These are phyloP conservation scores for Glareola pratincola DNA, from an alignment of 2,113 vertebrate genomes.

Conservation along the genomic window DNA sequence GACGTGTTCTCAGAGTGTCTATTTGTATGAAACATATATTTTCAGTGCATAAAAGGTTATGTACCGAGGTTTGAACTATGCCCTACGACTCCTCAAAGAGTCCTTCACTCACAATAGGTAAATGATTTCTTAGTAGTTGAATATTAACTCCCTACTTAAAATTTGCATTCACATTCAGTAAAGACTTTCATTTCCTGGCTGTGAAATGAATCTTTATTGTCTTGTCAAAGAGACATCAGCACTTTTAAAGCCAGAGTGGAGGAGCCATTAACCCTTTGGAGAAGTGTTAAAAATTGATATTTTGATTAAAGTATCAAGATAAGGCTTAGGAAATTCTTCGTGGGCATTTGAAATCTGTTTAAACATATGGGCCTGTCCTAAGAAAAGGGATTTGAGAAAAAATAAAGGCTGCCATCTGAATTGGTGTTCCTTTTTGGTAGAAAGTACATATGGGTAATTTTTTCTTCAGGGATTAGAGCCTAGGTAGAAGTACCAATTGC, in stretches of 20 bases:
- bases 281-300: background rate
- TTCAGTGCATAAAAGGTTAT: background rate
- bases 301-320: background rate
- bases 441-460: background rate
- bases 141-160: constrained; percentile 9
- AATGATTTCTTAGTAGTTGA: background rate
- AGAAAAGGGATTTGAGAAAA: background rate
- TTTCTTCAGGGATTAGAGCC: background rate
- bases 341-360: background rate
- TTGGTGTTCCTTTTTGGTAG: background rate
- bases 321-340: background rate
- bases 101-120: constrained; percentile 12
- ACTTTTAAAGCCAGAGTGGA: background rate
- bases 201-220: background rate
- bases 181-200: background rate
- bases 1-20: background rate
- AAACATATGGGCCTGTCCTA: background rate
- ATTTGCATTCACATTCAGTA: background rate
- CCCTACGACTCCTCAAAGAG: background rate
- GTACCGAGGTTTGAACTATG: background rate
- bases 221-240: background rate
- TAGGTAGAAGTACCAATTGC: background rate
- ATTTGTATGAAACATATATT: constrained; percentile 2
- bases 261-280: background rate
- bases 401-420: background rate